phyloP scores from a whole-genome alignment of 2,888 invertebrate genomes.

The Cephus pygmeus region DNA sequence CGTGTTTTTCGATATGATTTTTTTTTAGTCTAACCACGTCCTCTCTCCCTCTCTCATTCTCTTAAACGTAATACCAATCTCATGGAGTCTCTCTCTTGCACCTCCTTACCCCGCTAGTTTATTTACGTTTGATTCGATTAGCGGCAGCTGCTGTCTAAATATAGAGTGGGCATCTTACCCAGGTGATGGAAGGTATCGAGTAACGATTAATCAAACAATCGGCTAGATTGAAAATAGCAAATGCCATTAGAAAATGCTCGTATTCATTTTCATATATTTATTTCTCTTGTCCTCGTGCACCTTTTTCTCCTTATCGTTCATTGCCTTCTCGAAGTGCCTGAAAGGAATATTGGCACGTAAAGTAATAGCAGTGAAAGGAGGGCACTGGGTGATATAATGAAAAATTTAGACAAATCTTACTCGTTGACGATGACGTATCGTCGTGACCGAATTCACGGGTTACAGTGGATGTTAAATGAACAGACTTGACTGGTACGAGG shows the following conservation, averaged over 20 bases:
- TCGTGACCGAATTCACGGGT: background rate
- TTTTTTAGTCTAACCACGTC: background rate
- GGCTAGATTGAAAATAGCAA: background rate
- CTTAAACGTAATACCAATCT: background rate
- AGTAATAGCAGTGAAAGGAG: background rate
- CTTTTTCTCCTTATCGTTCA: background rate
- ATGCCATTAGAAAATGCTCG: background rate
- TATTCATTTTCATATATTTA: background rate
- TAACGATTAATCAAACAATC: constrained; percentile 39
- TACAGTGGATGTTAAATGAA: background rate
- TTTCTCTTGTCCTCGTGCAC: background rate
- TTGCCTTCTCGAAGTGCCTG: background rate
- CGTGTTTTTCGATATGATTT: background rate
- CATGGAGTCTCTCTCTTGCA: constrained; percentile 11
- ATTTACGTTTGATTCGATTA: constrained; percentile 59
- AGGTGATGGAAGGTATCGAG: constrained; percentile 46
- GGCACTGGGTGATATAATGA: background rate
- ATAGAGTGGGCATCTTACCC: constrained; percentile 38
- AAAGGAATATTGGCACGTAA: background rate
- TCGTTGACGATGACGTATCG: background rate
- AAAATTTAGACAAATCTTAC: background rate
- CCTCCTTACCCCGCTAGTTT: constrained; percentile 40
- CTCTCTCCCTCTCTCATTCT: constrained; percentile 2
- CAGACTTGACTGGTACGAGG: background rate
- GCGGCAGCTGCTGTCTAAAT: constrained; percentile 51